phyloP scores from a whole-genome alignment of 2,888 invertebrate genomes.

The Sacculina carcini region DNA sequence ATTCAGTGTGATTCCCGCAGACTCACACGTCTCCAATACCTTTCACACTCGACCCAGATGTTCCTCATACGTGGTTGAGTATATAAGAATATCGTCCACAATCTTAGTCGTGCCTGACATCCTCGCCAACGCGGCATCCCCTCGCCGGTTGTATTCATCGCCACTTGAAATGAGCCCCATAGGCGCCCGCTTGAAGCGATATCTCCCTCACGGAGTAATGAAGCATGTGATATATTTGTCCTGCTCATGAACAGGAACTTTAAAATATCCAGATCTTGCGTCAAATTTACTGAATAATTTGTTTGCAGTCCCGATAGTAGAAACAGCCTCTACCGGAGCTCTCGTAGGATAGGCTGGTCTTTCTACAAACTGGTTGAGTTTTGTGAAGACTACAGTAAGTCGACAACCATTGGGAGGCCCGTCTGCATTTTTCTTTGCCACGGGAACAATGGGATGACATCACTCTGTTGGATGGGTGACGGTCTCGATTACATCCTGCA shows the following conservation, averaged over 20 bases:
- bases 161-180: background rate
- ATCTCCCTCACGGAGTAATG: background rate
- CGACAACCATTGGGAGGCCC: background rate
- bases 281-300: background rate
- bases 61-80: background rate
- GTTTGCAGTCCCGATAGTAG: background rate
- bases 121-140: background rate
- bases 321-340: background rate
- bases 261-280: background rate
- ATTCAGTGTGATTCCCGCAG: background rate
- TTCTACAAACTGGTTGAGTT: background rate
- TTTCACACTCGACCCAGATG: background rate
- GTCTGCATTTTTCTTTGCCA: background rate
- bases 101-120: background rate
- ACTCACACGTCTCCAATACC: background rate
- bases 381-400: background rate
- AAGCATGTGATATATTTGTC: background rate
- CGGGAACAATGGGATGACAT: background rate
- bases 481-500: background rate
- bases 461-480: background rate
- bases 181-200: background rate
- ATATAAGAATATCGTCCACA: background rate
- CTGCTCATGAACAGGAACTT: background rate
- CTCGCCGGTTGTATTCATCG: background rate
- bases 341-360: background rate